These are phyloP conservation scores for Smutsia temminckii DNA, from an alignment of 2,797 vertebrate genomes.

Conservation along the genomic window DNA sequence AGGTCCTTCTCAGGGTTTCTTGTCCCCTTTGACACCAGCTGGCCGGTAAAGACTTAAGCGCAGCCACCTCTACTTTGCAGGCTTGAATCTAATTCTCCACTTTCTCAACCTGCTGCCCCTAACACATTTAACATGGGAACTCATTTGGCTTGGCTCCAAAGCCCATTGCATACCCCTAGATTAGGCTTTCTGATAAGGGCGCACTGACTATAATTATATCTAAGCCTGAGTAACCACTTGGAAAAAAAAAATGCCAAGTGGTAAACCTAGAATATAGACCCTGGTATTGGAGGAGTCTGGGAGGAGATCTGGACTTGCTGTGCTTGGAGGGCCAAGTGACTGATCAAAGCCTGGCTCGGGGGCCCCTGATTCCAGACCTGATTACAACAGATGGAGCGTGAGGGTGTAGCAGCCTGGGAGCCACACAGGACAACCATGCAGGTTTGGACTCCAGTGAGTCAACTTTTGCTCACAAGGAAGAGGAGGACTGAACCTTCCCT, in stretches of 20 bases:
- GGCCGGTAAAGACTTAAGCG: too few relatives aligned
- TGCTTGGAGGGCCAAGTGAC: not conserved
- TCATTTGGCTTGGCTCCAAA: not conserved
- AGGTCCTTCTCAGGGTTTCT: not conserved
- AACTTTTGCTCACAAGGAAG: not conserved
- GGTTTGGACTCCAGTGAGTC: not conserved
- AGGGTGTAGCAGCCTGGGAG: not conserved
- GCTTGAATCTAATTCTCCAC: not conserved
- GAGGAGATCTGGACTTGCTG: not conserved
- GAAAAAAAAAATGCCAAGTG: not conserved
- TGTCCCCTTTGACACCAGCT: too few relatives aligned
- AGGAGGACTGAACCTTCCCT: not conserved
- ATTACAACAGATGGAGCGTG: not conserved
- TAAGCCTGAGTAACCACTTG: not conserved
- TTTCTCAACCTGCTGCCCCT: not conserved
- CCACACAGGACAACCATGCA: rapidly evolving
- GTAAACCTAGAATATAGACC: not conserved
- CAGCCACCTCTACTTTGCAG: not conserved
- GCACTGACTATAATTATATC: not conserved
- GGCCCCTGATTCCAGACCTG: not conserved
- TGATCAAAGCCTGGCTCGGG: not conserved
- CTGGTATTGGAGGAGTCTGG: not conserved
- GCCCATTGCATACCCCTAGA: not conserved
- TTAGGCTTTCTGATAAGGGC: not conserved
- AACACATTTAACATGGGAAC: not conserved